Conservation (phyloP, 2,113 vertebrate species). For the Hyaena hyaena region DNA sequence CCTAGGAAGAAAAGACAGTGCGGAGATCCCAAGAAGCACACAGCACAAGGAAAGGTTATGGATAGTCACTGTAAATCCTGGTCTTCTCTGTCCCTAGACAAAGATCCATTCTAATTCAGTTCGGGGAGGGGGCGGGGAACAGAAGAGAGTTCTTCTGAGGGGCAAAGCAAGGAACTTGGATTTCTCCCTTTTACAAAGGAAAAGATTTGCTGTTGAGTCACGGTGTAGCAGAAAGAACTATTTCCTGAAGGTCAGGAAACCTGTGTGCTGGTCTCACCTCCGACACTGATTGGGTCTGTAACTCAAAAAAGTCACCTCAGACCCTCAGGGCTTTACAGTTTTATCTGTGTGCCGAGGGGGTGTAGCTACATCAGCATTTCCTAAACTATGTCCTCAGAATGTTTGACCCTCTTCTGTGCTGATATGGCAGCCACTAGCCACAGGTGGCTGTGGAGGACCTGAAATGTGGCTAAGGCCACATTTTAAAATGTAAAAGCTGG, state of each 20-base stretch:
- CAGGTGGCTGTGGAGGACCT: not conserved
- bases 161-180: not conserved
- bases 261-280: not conserved
- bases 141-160: not conserved
- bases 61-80: not conserved
- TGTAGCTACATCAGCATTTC: not conserved
- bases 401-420: not conserved
- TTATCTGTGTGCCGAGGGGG: not conserved
- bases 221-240: not conserved
- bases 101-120: not conserved
- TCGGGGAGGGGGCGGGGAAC: not conserved
- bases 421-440: not conserved
- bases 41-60: not conserved
- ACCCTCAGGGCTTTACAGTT: not conserved
- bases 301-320: not conserved
- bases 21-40: not conserved
- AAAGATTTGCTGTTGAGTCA: not conserved
- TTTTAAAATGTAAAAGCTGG: no score
- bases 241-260: not conserved
- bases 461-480: not conserved
- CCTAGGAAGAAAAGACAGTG: not conserved
- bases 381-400: not conserved
- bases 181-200: constrained; percentile 23
- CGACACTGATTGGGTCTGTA: not conserved
- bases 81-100: not conserved